Evolutionary conservation across 2,797 vertebrate species (phyloP), one percentile per base, ranked within the genome.

Genomic region (Hozukius guyotensis): DNA sequence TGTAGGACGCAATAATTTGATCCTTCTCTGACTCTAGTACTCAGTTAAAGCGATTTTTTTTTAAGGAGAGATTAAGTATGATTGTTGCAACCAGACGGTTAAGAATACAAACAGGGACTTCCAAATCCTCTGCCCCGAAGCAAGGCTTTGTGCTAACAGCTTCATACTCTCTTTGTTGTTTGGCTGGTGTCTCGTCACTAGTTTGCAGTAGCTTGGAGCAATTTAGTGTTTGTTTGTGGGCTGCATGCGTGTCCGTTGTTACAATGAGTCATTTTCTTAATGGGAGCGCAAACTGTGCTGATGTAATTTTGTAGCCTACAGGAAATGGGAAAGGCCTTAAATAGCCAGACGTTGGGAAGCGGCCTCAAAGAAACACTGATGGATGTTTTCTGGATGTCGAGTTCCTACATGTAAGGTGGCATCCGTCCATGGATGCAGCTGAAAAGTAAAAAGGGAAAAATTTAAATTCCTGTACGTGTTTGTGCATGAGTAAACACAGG

Each of bases 1-100:
- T 68, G 32, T 29, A 36, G 49, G 67, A 78, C 55, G 73, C 61
- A 70, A 61, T 80, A 4, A 75, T 77, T 76, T 78, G 71, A 80
- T 75, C 46, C 57, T 8, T 46, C 20, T 67, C 56, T 27, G 57
- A 55, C 59, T 81, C 66, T 70, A 7, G 32, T 24, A 4, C 46
- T 46, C 32, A n/a, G 27, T 75, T 49, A 46, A 59, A 81, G 25
- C 0, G 0, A 56, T 49, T 49, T 49, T 49, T 49, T 49, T 68
- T 74, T 77, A 78, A 81, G 55, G 66, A 61, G 53, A 69, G 42
- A 79, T 79, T 38, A 75, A 71, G 11, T 49, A 6, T 38, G 10
- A 20, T 8, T 78, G 29, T 46, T 57, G 27, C 49, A 60, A 53
- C 20, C 32, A 38, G 14, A 67, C 38, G 1, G n/a, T 66, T 34